Conservation (phyloP, 2,797 vertebrate species). For the Anisognathus igniventris region DNA sequence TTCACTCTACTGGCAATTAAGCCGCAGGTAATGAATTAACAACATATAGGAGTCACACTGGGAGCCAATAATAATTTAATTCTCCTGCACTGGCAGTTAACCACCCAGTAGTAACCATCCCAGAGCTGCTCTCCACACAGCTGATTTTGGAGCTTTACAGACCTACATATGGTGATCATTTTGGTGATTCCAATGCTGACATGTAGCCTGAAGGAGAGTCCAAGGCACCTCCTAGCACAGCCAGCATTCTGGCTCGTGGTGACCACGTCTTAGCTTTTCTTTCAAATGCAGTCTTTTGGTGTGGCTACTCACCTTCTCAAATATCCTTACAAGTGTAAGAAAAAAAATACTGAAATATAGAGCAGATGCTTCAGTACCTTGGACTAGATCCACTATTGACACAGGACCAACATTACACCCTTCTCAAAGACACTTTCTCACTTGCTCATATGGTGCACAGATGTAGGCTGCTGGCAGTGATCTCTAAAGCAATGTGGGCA, state of each 20-base stretch:
- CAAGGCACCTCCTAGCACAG: neutral
- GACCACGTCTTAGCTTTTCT: neutral
- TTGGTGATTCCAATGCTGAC: neutral
- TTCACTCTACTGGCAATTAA: conserved; percentile 61
- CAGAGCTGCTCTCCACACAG: conserved; percentile 30
- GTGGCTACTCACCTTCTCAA: conserved; percentile 27
- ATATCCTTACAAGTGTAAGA: conserved; percentile 29
- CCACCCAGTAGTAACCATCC: neutral
- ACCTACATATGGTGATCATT: conserved; percentile 41
- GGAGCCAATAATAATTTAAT: conserved; percentile 71
- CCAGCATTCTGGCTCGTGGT: neutral
- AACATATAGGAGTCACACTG: conserved; percentile 47
- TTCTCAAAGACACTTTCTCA: conserved; percentile 45
- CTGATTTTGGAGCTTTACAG: conserved; percentile 42
- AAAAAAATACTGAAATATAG: neutral
- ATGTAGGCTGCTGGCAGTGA: conserved; percentile 16
- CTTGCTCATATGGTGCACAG: conserved; percentile 45
- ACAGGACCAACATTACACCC: conserved; percentile 26
- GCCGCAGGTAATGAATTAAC: conserved; percentile 69
- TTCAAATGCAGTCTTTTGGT: neutral
- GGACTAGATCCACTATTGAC: conserved; percentile 42
- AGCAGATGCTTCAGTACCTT: conserved; percentile 42
- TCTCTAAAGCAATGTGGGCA: neutral
- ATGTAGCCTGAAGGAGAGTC: neutral
- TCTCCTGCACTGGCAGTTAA: conserved; percentile 52